Evolutionary conservation across 2,797 vertebrate genomes (phyloP), one percentile per base, ranked within the genome.

Genomic region (Gobionotothen gibberifrons): DNA sequence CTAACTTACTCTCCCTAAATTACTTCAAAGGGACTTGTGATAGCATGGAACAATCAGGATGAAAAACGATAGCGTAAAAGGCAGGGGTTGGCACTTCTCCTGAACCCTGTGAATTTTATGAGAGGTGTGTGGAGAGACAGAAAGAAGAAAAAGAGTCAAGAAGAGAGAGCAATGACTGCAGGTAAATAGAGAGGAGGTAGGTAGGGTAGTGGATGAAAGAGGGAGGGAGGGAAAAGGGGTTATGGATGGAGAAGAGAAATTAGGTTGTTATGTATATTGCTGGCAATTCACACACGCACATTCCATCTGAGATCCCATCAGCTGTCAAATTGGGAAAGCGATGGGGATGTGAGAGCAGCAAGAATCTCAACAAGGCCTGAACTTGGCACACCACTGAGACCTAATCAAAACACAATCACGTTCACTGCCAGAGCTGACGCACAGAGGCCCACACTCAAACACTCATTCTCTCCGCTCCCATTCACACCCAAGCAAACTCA

Each of bases 231-330:
- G 42, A 53, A 65, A 69, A 63, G 51, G 73, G 43, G 66, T 69
- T 76, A 81, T 66, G 81, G 69, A 84, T 70, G 72, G 88, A 87
- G 88, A 89, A 89, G 85, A 95, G 92, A 94, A 95, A 95, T 94
- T 90, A 90, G 94, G 92, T 94, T 93, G 93, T 96, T 95, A 95
- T 95, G 95, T 96, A 94, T 94, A 96, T 96, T 85, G 92, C 92
- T 84, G 86, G 93, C 94, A 95, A 96, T 95, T 96, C 95, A 94
- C 95, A 95, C 94, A 93, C 90, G 88, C 94, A 93, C 95, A 94
- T 96, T 96, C 95, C 95, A 96, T 96, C 95, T 96, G 92, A 93
- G 93, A 95, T 95, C 95, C 95, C 95, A 96, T 96, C 95, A 96
- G 92, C 94, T 95, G 95, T 94, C 96, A 96, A 96, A 96, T 93